A percentile compares a stretch with the other conserved stretches of the same genome.
phyloP scores from a whole-genome alignment of 1,140 invertebrate species.

The Vanessa atalanta region DNA sequence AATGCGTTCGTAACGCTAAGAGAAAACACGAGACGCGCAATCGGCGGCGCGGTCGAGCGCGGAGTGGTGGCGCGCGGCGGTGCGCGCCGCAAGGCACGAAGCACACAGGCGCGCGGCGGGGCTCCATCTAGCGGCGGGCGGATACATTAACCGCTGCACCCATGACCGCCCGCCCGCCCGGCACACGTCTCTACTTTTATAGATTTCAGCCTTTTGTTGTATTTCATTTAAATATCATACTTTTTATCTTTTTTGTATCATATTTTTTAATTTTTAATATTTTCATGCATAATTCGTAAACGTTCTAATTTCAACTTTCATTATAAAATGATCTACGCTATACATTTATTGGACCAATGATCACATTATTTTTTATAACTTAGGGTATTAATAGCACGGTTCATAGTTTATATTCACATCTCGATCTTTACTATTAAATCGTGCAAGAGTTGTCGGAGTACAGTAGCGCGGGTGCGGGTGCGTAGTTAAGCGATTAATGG shows the following conservation, averaged over 20 bases:
- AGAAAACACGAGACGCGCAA: slow-evolving; percentile 64
- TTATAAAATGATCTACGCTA: too few species aligned
- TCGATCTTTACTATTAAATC: slow-evolving; percentile 4
- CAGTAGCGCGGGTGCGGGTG: slow-evolving; percentile 56
- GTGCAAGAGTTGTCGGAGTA: slow-evolving; percentile 51
- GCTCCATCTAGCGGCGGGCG: slow-evolving; percentile 70
- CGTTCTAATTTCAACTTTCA: too few species aligned
- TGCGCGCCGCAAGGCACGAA: slow-evolving; percentile 50
- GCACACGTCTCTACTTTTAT: slow-evolving; percentile 24
- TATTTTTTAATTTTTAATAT: too few species aligned
- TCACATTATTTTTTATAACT: too few species aligned
- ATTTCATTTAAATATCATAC: too few species aligned
- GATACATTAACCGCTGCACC: slow-evolving; percentile 49
- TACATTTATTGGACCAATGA: too few species aligned
- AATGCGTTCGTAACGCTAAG: slow-evolving; percentile 44
- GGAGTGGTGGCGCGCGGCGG: slow-evolving; percentile 68
- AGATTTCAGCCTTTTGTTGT: slow-evolving; percentile 10
- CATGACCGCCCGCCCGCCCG: slow-evolving; percentile 44
- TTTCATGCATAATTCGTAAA: too few species aligned
- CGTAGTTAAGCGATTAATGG: slow-evolving; percentile 80
- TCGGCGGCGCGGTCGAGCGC: slow-evolving; percentile 75
- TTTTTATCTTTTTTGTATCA: too few species aligned
- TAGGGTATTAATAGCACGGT: too few species aligned
- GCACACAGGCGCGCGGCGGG: slow-evolving; percentile 65
- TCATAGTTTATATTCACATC: neutral